Conservation (phyloP, 2,888 invertebrate species). For the Arenicola marina region DNA sequence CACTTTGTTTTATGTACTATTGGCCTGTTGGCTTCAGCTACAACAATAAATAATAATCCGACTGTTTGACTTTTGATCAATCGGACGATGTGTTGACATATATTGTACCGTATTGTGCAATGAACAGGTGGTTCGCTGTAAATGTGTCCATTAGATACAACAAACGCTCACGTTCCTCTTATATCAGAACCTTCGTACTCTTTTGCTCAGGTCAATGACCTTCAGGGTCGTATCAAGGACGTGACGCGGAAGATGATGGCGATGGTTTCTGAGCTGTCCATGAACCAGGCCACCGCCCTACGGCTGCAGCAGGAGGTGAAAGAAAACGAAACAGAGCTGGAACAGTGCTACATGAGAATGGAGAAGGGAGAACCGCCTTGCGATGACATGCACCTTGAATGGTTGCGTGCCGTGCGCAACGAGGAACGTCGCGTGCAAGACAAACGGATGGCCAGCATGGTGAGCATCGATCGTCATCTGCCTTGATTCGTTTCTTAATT, state of each 20-base stretch:
- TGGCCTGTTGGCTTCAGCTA: no score
- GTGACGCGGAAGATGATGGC: conserved; percentile 61
- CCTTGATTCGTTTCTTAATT: no score
- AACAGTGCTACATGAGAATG: conserved; percentile 56
- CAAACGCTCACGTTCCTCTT: no score
- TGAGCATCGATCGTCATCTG: no score
- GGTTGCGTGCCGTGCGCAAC: conserved; percentile 46
- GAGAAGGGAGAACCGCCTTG: conserved; percentile 60
- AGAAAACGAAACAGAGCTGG: conserved; percentile 54
- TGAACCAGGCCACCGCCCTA: conserved; percentile 57
- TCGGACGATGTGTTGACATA: no score
- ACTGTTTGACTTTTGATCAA: no score
- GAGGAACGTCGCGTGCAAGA: conserved; percentile 42
- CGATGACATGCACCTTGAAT: conserved; percentile 53
- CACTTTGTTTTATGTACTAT: no score
- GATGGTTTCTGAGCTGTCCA: conserved; percentile 60
- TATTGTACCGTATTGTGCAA: no score
- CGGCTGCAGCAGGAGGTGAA: conserved; percentile 49
- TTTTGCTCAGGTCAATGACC: conserved; percentile 49
- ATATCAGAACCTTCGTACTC: no score
- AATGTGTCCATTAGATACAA: no score
- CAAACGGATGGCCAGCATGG: conserved; percentile 45
- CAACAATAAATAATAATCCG: no score
- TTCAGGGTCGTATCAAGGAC: conserved; percentile 55
- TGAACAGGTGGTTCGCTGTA: no score